Base-by-base conservation (phyloP, 2,888 invertebrate genomes). In the Athrips mouffetella region DNA sequence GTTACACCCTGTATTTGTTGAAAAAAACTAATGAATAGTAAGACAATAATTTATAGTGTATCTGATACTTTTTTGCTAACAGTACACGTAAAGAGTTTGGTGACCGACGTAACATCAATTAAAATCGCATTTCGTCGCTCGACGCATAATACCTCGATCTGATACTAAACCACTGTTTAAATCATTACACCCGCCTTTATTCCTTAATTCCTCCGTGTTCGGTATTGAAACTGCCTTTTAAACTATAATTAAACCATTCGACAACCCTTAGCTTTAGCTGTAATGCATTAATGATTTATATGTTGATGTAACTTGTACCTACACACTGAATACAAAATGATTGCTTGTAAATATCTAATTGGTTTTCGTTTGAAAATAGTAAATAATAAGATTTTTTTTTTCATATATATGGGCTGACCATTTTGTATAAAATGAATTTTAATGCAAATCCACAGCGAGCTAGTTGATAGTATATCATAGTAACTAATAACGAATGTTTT, bases 71-170 rank as follows among this genome's bases (percentile, higher is more conserved):
- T 13, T 10, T 1, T 74, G 70, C 65, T 60, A 58, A 62, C 81
- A 51, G 62, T 81, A 81, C 79, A 50, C 29, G 55, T 67, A 60
- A 67, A 74, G 69, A 71, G 69, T 72, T 72, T 72, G 67, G 70
- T 68, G 67, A 71, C 67, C 59, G 54, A 54, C 66, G 69, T 67
- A 76, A 78, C 81, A 78, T 77, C 86, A 81, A 88, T 88, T 88
- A 88, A 86, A 87, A 82, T 81, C 86, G 62, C 80, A 88, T 87
- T 87, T 85, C 58, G 67, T 63, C 68, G 70, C 83, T 83, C 85
- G 84, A 76, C 67, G 84, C 68, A 62, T 65, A 62, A 65, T 72
- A 73, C 54, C 61, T 65, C 59, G 59, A 72, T 70, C 73, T 70
- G 67, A 71, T 73, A 71, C 52, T 51, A 25, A 46, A 37, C 37